A percentile compares a stretch with the other conserved stretches of the same genome.
These are phyloP conservation scores for Caretta caretta DNA, from an alignment of 2,113 vertebrate species.

Conservation along the genomic window DNA sequence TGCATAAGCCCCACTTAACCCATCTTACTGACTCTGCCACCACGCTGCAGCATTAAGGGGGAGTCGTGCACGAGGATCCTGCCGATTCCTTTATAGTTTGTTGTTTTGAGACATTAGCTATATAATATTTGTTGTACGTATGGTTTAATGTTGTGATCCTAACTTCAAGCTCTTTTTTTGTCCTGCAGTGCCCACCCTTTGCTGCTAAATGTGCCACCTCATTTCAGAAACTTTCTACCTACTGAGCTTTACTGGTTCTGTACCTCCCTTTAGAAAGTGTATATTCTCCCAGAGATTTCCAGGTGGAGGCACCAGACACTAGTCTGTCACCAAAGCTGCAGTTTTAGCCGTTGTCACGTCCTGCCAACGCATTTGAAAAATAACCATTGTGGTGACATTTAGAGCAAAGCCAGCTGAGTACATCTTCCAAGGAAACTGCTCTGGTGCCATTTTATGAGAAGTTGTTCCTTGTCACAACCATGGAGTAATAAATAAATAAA, in stretches of 20 bases:
- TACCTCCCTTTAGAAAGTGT: not conserved
- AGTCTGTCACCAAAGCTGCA: not conserved
- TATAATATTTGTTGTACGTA: not conserved
- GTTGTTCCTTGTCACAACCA: not conserved
- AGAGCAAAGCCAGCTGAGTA: not conserved
- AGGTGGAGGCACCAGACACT: not conserved
- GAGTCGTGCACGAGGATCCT: not conserved
- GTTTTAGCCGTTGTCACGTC: not conserved
- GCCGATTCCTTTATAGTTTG: not conserved
- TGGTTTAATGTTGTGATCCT: not conserved
- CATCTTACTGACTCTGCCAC: not conserved
- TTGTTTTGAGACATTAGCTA: not conserved
- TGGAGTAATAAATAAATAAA: not conserved
- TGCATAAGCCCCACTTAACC: not conserved
- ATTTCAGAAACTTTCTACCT: not conserved
- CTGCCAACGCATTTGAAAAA: not conserved
- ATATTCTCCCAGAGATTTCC: not conserved
- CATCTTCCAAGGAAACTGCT: not conserved
- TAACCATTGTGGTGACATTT: constrained; percentile 11
- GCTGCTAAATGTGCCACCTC: not conserved
- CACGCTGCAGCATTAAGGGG: not conserved
- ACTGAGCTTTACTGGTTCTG: not conserved
- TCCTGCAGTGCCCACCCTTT: not conserved
- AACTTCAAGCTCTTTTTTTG: not conserved
- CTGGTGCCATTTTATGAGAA: not conserved